Percentiles rank a stretch among this genome's conserved stretches.
phyloP scores from a whole-genome alignment of 1,140 invertebrate genomes.

The Aphidius gifuensis region DNA sequence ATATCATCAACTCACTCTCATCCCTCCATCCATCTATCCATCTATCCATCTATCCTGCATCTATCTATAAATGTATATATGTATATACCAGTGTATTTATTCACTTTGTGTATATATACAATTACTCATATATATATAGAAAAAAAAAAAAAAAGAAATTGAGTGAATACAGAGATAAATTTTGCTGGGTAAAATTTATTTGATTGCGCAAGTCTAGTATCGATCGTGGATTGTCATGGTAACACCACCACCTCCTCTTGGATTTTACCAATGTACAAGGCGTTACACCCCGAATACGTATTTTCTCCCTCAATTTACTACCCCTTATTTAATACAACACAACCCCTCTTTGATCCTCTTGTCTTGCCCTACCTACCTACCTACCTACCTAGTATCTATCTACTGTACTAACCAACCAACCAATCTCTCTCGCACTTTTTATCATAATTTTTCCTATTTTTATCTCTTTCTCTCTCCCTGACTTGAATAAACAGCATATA shows the following conservation, averaged over 20 bases:
- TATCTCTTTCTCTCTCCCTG: conserved; percentile 3
- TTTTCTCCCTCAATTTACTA: background rate
- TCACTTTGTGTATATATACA: background rate
- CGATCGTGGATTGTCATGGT: conserved; percentile 49
- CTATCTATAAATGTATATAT: background rate
- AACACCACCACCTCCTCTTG: conserved; percentile 38
- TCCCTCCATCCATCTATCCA: background rate
- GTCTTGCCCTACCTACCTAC: conserved; percentile 16
- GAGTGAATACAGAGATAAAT: background rate
- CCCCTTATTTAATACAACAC: conserved; percentile 16
- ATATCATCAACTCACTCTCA: background rate
- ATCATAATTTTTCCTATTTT: background rate
- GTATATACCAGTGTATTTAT: background rate
- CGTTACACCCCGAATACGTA: too few relatives aligned
- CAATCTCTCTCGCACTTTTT: conserved; percentile 1
- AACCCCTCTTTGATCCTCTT: conserved; percentile 27
- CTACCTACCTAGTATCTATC: background rate
- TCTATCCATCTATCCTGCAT: background rate
- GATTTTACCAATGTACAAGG: too few relatives aligned
- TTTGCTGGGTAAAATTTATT: conserved; percentile 2
- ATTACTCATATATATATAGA: background rate
- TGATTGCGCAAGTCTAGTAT: conserved; percentile 42
- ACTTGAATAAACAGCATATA: background rate
- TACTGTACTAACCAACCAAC: background rate
- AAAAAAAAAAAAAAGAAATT: background rate